Percentiles rank a stretch among this genome's conserved stretches.
Conservation (phyloP, 2,888 invertebrate species). For the Ganaspis brasiliensis region DNA sequence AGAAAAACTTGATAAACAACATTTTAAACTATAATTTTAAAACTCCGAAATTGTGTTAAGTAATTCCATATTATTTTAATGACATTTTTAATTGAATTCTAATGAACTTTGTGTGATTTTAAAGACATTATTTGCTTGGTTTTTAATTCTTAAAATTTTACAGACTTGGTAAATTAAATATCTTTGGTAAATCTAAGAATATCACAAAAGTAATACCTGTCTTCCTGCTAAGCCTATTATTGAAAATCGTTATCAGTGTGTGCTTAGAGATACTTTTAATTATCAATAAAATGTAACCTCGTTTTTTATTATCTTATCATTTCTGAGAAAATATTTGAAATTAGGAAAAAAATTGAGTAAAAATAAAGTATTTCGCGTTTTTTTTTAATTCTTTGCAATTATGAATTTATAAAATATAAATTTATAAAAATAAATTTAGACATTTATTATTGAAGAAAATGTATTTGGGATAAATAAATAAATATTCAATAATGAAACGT, state of each 20-base stretch:
- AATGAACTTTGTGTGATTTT: background rate
- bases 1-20: too few relatives aligned
- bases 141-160: background rate
- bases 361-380: background rate
- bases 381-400: background rate
- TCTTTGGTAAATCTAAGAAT: background rate
- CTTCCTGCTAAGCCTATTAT: background rate
- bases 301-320: conserved; percentile 2
- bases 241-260: background rate
- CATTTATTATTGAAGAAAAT: too few relatives aligned
- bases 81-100: too few relatives aligned
- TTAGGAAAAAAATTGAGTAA: background rate
- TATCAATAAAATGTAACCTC: background rate
- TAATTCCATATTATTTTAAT: too few relatives aligned
- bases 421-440: too few relatives aligned
- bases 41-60: too few relatives aligned
- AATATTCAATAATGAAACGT: too few relatives aligned
- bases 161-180: too few relatives aligned
- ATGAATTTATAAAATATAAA: too few relatives aligned
- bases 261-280: background rate
- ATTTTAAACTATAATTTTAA: too few relatives aligned
- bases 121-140: background rate
- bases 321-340: background rate
- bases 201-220: background rate
- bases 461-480: too few relatives aligned